These are phyloP conservation scores for Melierax canorus DNA, from an alignment of 2,113 vertebrate species.

Conservation along the genomic window DNA sequence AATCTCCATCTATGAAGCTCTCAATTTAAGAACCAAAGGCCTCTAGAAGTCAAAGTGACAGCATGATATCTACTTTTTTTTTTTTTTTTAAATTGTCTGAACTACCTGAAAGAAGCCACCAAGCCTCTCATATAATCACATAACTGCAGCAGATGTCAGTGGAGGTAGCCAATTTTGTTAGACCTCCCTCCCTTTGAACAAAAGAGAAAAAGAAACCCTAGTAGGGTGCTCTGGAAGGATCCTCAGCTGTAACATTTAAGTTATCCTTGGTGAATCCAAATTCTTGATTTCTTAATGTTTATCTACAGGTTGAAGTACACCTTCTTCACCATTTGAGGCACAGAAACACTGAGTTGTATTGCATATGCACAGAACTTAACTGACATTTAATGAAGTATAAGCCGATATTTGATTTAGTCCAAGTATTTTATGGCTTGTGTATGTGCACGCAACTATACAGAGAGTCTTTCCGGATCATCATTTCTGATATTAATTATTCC, in stretches of 20 bases:
- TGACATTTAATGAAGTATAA: not conserved
- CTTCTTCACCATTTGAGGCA: not conserved
- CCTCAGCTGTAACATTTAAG: not conserved
- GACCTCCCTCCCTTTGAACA: not conserved
- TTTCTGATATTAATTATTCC: not conserved
- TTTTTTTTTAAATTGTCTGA: not conserved
- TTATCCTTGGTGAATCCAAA: not conserved
- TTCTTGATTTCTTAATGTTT: not conserved
- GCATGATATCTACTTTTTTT: not conserved
- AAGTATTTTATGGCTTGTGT: not conserved
- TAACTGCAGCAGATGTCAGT: not conserved
- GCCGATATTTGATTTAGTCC: not conserved
- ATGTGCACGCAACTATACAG: not conserved
- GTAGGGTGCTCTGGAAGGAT: not conserved
- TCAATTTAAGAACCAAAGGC: not conserved
- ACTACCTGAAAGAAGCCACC: not conserved
- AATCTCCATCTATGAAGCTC: not conserved
- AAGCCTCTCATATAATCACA: not conserved
- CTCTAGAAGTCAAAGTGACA: not conserved
- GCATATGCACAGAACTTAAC: not conserved
- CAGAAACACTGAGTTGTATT: not conserved
- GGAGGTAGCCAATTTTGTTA: not conserved
- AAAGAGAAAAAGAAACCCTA: not conserved
- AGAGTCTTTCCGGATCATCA: not conserved
- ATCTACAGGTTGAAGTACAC: not conserved